Evolutionary conservation across 2,888 invertebrate genomes (phyloP), one percentile per base, ranked within the genome.

Genomic region (Rhingia campestris): DNA sequence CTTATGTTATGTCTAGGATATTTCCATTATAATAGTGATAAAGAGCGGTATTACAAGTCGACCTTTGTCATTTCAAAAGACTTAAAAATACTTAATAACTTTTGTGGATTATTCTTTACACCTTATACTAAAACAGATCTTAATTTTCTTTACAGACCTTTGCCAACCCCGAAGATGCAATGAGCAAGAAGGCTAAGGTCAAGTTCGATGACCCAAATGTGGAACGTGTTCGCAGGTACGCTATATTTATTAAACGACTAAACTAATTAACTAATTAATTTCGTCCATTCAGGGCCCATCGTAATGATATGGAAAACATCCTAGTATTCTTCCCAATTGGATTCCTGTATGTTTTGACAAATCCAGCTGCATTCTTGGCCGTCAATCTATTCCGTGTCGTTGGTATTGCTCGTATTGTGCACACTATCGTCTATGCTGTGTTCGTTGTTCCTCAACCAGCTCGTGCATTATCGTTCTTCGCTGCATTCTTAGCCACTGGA

Each of bases 301-400:
- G 92, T 86, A 94, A 94, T 87, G 94, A 94, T 88, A 87, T 94
- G 87, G 94, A 94, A 88, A 94, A 94, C 88, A 93, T 94, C 81
- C 88, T 93, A 3, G 91, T 93, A 4, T 94, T 94, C 88, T 91
- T 93, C 37, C 86, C 92, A 32, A 88, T 93, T 77, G 93, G 93
- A 6, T 88, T 92, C 1, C 89, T 93, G 9, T 94, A 93, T 88
- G 89, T 92, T 0, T 85, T 92, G 73, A 93, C 92, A 0, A 90
- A 92, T 54, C 94, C 94, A 4, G 87, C 88, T 32, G 87, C 90
- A 4, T 89, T 86, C 70, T 32, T 92, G 67, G 94, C 94, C 5
- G 88, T 91, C 7, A 91, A 92, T 77, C 88, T 93, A 41, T 94
- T 94, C 92, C 92, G 93, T 53, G 87, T 92, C 6, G 93, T 93